phyloP scores from a whole-genome alignment of 2,888 invertebrate species.

The Chymomyza caudatula region DNA sequence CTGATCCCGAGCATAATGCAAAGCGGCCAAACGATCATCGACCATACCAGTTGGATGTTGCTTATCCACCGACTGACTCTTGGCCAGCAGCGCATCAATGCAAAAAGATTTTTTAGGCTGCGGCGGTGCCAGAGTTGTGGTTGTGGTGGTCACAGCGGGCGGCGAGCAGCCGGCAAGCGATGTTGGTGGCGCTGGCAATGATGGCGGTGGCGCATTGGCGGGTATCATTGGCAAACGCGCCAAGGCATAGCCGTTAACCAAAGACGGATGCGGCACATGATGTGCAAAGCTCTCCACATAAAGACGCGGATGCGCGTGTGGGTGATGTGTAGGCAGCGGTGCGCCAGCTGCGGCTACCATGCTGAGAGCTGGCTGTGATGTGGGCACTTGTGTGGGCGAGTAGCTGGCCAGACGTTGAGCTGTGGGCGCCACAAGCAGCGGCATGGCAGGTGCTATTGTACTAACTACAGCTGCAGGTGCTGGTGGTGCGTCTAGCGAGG shows the following conservation, averaged over 20 bases:
- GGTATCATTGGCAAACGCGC: slow-evolving; percentile 68
- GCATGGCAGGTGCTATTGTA: slow-evolving; percentile 40
- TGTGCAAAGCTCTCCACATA: slow-evolving; percentile 11
- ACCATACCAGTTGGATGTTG: slow-evolving; percentile 30
- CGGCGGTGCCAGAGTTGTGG: slow-evolving; percentile 30
- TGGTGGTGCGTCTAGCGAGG: slow-evolving; percentile 27
- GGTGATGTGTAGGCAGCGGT: slow-evolving; percentile 35
- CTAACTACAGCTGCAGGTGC: slow-evolving; percentile 21
- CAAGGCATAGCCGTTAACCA: slow-evolving; percentile 61
- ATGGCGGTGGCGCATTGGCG: slow-evolving; percentile 33
- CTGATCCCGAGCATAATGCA: slow-evolving; percentile 71
- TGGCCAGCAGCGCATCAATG: slow-evolving; percentile 91
- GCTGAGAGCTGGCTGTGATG: slow-evolving; percentile 26
- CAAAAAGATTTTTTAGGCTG: slow-evolving; percentile 88
- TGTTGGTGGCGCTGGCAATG: slow-evolving; percentile 22
- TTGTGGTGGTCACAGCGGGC: slow-evolving; percentile 26
- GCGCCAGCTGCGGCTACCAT: slow-evolving; percentile 18
- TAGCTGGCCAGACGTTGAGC: slow-evolving; percentile 22
- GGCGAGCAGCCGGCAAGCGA: slow-evolving; percentile 38
- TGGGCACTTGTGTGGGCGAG: slow-evolving; percentile 38
- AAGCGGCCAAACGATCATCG: slow-evolving; percentile 67
- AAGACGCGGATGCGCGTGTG: slow-evolving; percentile 20
- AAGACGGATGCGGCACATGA: slow-evolving; percentile 54
- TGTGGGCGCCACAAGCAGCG: slow-evolving; percentile 62
- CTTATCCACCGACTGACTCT: slow-evolving; percentile 74